phyloP scores from a whole-genome alignment of 2,113 vertebrate genomes.

The Serinus canaria region DNA sequence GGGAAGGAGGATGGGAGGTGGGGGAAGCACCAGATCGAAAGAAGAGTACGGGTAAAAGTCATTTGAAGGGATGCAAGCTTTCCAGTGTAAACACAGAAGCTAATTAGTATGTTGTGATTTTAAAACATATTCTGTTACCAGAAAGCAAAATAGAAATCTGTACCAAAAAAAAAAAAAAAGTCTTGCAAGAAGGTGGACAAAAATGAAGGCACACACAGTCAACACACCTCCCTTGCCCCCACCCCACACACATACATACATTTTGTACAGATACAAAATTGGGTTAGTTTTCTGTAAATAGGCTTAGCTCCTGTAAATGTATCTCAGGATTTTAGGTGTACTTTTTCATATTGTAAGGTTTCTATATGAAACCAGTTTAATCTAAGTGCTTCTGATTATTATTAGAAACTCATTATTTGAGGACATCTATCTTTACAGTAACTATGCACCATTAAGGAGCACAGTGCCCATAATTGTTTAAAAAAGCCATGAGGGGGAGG shows the following conservation, averaged over 20 bases:
- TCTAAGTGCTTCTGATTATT: slow-evolving; percentile 51
- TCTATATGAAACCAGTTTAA: slow-evolving; percentile 34
- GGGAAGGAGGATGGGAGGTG: no score
- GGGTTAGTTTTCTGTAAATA: slow-evolving; percentile 42
- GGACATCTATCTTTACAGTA: slow-evolving; percentile 58
- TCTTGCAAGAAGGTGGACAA: neutral
- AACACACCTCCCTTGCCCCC: neutral
- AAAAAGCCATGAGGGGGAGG: neutral
- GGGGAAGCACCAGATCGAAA: neutral
- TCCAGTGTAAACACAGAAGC: neutral
- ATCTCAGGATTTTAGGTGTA: slow-evolving; percentile 21
- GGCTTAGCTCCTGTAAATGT: slow-evolving; percentile 43
- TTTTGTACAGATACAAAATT: slow-evolving; percentile 4
- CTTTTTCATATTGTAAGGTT: slow-evolving; percentile 13
- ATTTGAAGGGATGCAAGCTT: neutral
- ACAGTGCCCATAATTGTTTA: slow-evolving; percentile 51
- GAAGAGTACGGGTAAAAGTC: neutral
- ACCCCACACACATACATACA: neutral
- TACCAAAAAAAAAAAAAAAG: neutral
- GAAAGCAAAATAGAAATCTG: neutral
- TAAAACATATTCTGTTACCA: slow-evolving; percentile 7
- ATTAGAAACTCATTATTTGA: slow-evolving; percentile 62
- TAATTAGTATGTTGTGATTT: slow-evolving; percentile 17
- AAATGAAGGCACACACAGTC: neutral
- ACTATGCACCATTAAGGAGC: slow-evolving; percentile 24